These are phyloP conservation scores for Tenebrio molitor DNA, from an alignment of 1,140 invertebrate genomes.

Conservation along the genomic window DNA sequence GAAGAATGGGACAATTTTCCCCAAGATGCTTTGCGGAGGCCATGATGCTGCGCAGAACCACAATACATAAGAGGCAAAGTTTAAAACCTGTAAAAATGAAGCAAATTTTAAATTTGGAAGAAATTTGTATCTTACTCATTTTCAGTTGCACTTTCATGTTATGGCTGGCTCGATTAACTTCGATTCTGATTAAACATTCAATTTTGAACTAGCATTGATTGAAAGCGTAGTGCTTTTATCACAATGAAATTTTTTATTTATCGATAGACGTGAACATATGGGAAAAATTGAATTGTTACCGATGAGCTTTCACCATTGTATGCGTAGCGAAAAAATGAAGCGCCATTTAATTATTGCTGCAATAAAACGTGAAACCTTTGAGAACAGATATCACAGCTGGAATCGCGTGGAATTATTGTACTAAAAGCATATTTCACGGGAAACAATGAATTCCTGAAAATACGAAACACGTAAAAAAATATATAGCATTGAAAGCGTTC, in stretches of 20 bases:
- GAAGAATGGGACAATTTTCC: too few species aligned
- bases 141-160: too few species aligned
- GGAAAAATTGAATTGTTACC: slow-evolving; percentile 6
- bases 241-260: background rate
- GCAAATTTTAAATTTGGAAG: too few species aligned
- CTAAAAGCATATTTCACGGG: slow-evolving; percentile 14
- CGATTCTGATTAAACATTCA: too few species aligned
- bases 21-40: too few species aligned
- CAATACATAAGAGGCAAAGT: too few species aligned
- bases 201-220: too few species aligned
- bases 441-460: slow-evolving; percentile 18
- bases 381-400: slow-evolving; percentile 2
- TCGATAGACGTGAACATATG: background rate
- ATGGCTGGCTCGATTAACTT: too few species aligned
- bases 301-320: slow-evolving; percentile 1
- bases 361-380: slow-evolving; percentile 7
- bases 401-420: background rate
- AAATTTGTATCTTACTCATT: too few species aligned
- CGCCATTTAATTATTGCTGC: background rate
- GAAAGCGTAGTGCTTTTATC: too few species aligned
- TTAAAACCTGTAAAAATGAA: too few species aligned
- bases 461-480: background rate
- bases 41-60: too few species aligned
- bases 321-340: background rate
- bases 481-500: background rate